These are phyloP conservation scores for Agonopterix arenella DNA, from an alignment of 2,888 invertebrate genomes.

Conservation along the genomic window DNA sequence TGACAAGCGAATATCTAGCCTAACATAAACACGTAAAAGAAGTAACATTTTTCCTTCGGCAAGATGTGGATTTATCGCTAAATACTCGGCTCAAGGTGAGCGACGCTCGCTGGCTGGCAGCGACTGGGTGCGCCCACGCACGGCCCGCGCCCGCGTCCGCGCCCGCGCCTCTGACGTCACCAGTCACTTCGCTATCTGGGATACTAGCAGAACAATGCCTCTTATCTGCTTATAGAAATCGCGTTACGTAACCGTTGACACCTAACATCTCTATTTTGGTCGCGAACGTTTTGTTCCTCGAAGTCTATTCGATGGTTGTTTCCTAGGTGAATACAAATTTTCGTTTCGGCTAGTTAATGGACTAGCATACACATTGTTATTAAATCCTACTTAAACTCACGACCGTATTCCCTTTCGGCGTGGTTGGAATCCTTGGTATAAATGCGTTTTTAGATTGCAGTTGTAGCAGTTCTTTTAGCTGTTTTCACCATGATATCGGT, in stretches of 20 bases:
- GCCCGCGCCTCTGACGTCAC: slow-evolving; percentile 21
- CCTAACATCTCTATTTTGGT: slow-evolving; percentile 48
- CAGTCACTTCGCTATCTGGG: slow-evolving; percentile 18
- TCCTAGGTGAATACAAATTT: too few relatives aligned
- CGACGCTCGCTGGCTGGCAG: slow-evolving; percentile 16
- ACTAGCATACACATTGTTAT: too few relatives aligned
- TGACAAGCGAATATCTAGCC: not conserved
- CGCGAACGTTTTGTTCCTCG: slow-evolving; percentile 2
- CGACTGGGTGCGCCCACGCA: slow-evolving; percentile 40
- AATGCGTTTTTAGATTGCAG: too few relatives aligned
- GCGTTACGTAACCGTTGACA: slow-evolving; percentile 49
- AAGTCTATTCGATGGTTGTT: not conserved
- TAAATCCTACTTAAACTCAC: too few relatives aligned
- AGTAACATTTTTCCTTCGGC: slow-evolving; percentile 25
- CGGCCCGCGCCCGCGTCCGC: slow-evolving; percentile 31
- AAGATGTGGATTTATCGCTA: slow-evolving; percentile 43
- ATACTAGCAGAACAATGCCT: slow-evolving; percentile 55
- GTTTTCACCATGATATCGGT: too few relatives aligned
- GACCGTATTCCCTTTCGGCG: too few relatives aligned
- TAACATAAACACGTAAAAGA: slow-evolving; percentile 14
- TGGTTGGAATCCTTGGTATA: too few relatives aligned
- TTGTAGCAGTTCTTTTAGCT: too few relatives aligned
- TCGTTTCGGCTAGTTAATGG: too few relatives aligned
- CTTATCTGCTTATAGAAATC: slow-evolving; percentile 44
- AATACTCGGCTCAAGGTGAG: slow-evolving; percentile 60